Conservation (phyloP, 2,888 invertebrate species). For the Resseliella maxima region DNA sequence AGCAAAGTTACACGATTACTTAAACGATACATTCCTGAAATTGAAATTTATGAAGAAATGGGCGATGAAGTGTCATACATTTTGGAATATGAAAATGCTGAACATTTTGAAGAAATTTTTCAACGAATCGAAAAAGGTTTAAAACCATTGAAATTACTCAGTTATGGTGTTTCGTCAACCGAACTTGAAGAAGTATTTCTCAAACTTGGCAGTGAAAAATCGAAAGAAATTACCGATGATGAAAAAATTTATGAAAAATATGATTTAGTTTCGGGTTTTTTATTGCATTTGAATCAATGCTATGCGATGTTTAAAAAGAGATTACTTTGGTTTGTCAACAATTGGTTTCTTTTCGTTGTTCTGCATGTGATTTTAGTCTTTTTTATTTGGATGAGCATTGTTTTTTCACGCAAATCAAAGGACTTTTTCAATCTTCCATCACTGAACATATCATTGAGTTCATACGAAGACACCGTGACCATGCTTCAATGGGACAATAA, state of each 20-base stretch:
- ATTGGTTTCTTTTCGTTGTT: too few species aligned
- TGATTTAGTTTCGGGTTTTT: too few species aligned
- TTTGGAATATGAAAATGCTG: slow-evolving; percentile 73
- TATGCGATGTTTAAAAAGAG: slow-evolving; percentile 77
- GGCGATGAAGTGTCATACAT: slow-evolving; percentile 81
- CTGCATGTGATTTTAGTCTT: too few species aligned
- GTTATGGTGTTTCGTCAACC: slow-evolving; percentile 86
- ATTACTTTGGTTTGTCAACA: slow-evolving; percentile 73
- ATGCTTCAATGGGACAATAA: too few species aligned
- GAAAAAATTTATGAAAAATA: too few species aligned
- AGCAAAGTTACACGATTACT: slow-evolving; percentile 72
- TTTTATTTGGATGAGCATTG: too few species aligned
- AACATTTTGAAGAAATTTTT: slow-evolving; percentile 76
- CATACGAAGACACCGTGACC: too few species aligned
- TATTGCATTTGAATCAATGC: slow-evolving; percentile 69
- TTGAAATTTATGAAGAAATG: slow-evolving; percentile 76
- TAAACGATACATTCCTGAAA: slow-evolving; percentile 73
- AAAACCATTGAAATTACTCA: slow-evolving; percentile 73
- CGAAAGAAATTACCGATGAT: too few species aligned
- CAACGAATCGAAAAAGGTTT: slow-evolving; percentile 74
- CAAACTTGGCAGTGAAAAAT: slow-evolving; percentile 69
- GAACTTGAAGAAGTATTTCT: slow-evolving; percentile 92
- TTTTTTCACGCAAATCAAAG: too few species aligned
- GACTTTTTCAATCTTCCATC: slow-evolving; percentile 66
- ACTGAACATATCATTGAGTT: too few species aligned